Evolutionary conservation across 2,797 vertebrate genomes (phyloP).

Genomic region (Falco cherrug): DNA sequence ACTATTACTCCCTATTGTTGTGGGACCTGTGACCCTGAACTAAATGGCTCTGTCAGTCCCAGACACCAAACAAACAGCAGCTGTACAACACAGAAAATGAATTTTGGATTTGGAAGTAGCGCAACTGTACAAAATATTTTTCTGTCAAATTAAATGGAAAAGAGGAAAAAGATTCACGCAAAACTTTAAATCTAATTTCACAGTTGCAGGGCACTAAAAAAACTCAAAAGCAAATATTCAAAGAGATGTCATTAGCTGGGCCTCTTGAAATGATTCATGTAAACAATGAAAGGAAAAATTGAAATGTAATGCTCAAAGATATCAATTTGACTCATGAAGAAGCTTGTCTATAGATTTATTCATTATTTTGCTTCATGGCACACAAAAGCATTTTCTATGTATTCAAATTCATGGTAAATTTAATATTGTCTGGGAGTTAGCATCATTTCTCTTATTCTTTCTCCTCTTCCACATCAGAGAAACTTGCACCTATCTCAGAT

Average conservation of each 20-base stretch:
- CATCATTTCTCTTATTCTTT: constrained; percentile 26
- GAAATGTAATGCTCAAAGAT: constrained; percentile 3
- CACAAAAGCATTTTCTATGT: constrained; percentile 5
- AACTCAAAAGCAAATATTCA: background rate
- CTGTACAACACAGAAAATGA: background rate
- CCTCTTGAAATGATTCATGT: background rate
- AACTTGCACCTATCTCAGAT: constrained; percentile 37
- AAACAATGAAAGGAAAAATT: constrained; percentile 6
- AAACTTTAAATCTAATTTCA: constrained; percentile 20
- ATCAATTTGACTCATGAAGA: background rate
- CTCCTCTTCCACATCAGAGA: constrained; percentile 47
- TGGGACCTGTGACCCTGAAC: background rate
- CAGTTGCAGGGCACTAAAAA: constrained; percentile 8
- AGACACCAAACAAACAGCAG: background rate
- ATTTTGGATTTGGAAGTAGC: background rate
- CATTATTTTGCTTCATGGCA: constrained; percentile 39
- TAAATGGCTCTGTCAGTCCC: background rate
- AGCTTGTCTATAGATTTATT: constrained; percentile 21
- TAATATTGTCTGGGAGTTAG: constrained; percentile 41
- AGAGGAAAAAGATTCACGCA: background rate
- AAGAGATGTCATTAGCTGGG: background rate
- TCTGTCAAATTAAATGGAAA: background rate
- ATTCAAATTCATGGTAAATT: constrained; percentile 48
- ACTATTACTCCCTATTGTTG: background rate
- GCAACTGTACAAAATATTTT: background rate